Conservation (phyloP, 2,113 vertebrate genomes). For the Ciconia stormi region DNA sequence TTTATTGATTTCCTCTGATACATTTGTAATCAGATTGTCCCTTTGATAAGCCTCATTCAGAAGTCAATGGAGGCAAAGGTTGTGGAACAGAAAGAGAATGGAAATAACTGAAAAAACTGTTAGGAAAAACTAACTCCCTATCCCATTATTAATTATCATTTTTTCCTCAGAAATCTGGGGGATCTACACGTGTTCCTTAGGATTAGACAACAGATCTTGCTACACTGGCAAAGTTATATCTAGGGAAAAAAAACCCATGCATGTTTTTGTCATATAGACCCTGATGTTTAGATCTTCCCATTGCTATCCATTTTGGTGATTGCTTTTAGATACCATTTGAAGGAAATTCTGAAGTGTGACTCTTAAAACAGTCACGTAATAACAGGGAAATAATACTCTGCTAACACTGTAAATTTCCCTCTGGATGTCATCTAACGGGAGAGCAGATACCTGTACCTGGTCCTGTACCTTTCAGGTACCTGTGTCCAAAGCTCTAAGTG, state of each 20-base stretch:
- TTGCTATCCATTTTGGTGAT: not conserved
- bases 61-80: not conserved
- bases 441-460: no score
- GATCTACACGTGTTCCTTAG: not conserved
- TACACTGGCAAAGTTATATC: not conserved
- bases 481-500: not conserved
- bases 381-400: not conserved
- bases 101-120: not conserved
- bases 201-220: not conserved
- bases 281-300: not conserved
- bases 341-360: not conserved
- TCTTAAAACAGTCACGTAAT: not conserved
- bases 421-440: not conserved
- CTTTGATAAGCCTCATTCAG: not conserved
- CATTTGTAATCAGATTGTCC: not conserved
- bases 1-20: not conserved
- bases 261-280: not conserved
- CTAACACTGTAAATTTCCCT: not conserved
- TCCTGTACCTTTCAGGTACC: not conserved
- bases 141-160: not conserved
- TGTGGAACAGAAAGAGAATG: not conserved
- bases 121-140: not conserved
- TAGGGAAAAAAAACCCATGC: rapidly evolving
- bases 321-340: not conserved
- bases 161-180: not conserved